A percentile compares a stretch with the other conserved stretches of the same genome.
These are phyloP conservation scores for Nebria ingens DNA, from an alignment of 1,140 invertebrate genomes.

Conservation along the genomic window DNA sequence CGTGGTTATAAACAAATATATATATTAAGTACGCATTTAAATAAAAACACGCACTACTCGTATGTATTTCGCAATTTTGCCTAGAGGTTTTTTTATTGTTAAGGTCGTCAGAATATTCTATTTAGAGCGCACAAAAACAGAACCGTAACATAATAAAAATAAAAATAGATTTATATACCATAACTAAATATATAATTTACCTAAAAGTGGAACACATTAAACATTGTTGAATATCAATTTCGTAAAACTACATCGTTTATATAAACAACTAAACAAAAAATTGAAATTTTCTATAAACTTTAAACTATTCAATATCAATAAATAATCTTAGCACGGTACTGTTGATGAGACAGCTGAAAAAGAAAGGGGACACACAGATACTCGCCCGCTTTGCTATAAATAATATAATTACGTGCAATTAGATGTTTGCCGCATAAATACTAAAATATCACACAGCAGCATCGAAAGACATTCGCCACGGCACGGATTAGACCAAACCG, in stretches of 20 bases:
- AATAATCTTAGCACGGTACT: not conserved
- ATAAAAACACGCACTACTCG: not conserved
- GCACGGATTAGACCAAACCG: not conserved
- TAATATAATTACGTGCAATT: conserved; percentile 8
- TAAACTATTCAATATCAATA: too few species aligned
- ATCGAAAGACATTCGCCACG: too few species aligned
- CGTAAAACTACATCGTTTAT: too few species aligned
- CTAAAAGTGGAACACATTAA: too few species aligned
- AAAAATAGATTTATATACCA: too few species aligned
- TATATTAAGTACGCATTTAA: not conserved
- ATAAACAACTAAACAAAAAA: too few species aligned
- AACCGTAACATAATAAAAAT: not conserved
- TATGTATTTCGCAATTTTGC: not conserved
- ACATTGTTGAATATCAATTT: too few species aligned
- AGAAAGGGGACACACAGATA: not conserved
- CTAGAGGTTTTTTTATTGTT: not conserved
- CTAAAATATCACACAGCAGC: not conserved
- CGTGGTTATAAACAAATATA: not conserved
- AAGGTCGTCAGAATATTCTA: not conserved
- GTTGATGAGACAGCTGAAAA: not conserved
- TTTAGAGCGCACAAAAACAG: not conserved
- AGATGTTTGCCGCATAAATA: not conserved
- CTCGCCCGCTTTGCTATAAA: not conserved
- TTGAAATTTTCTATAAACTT: too few species aligned
- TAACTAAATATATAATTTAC: too few species aligned